These are phyloP conservation scores for Zaprionus ghesquierei DNA, from an alignment of 1,140 invertebrate genomes.

Conservation along the genomic window DNA sequence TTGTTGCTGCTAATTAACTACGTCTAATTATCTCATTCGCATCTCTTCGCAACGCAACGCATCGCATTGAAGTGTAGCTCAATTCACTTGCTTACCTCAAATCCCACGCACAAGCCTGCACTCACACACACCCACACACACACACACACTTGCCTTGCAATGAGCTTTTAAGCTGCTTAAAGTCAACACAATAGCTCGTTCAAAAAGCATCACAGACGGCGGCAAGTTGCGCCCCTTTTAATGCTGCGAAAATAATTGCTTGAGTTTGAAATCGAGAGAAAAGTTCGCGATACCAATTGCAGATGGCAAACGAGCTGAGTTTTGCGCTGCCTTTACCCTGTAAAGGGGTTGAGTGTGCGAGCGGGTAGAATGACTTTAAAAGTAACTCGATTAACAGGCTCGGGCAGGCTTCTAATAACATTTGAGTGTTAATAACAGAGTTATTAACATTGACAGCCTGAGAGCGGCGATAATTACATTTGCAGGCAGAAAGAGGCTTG, in stretches of 20 bases:
- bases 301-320: background rate
- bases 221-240: background rate
- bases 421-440: no score
- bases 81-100: background rate
- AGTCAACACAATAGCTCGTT: background rate
- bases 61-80: background rate
- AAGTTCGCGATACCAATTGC: background rate
- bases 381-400: background rate
- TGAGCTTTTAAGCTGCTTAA: conserved; percentile 19
- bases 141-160: background rate
- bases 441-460: background rate
- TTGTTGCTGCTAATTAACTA: background rate
- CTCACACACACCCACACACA: background rate
- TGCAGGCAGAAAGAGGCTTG: background rate
- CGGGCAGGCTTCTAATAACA: no score
- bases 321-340: background rate
- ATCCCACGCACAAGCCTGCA: background rate
- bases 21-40: background rate
- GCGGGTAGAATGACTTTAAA: background rate
- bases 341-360: background rate
- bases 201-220: background rate
- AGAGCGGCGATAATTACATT: background rate
- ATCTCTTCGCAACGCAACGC: background rate
- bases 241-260: background rate
- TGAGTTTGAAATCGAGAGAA: background rate